A percentile compares a stretch with the other conserved stretches of the same genome.
phyloP scores from a whole-genome alignment of 2,113 vertebrate genomes.

The Hydrolagus affinis region DNA sequence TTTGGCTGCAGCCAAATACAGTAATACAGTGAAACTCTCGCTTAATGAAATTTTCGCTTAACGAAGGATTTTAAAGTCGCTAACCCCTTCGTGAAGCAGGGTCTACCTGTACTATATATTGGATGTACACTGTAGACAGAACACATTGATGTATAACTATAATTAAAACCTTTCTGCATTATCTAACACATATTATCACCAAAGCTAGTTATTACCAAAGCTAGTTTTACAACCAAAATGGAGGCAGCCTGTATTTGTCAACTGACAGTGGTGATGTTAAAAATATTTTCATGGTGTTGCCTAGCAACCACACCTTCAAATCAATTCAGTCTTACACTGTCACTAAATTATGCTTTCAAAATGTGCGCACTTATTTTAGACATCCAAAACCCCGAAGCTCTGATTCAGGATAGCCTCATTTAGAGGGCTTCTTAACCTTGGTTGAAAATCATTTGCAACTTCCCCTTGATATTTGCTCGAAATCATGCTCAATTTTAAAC shows the following conservation, averaged over 20 bases:
- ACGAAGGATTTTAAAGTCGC: too few relatives aligned
- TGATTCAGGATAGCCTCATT: background rate
- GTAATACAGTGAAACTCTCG: too few relatives aligned
- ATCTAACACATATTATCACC: conserved; percentile 8
- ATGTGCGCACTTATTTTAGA: background rate
- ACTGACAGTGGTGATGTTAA: background rate
- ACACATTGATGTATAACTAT: background rate
- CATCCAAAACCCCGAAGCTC: background rate
- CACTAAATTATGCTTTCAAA: background rate
- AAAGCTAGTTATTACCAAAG: background rate
- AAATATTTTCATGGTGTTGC: conserved; percentile 6
- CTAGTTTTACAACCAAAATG: background rate
- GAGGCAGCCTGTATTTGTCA: background rate
- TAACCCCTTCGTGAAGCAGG: too few relatives aligned
- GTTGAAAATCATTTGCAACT: background rate
- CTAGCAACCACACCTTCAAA: conserved; percentile 11
- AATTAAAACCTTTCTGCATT: background rate
- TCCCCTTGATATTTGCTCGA: too few relatives aligned
- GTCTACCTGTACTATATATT: too few relatives aligned
- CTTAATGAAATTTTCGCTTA: too few relatives aligned
- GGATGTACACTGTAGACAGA: background rate
- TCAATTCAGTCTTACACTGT: background rate
- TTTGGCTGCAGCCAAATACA: too few relatives aligned
- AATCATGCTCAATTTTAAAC: too few relatives aligned
- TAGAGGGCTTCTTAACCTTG: background rate